phyloP scores from a whole-genome alignment of 1,140 invertebrate species.

The Aculops lycopersici region DNA sequence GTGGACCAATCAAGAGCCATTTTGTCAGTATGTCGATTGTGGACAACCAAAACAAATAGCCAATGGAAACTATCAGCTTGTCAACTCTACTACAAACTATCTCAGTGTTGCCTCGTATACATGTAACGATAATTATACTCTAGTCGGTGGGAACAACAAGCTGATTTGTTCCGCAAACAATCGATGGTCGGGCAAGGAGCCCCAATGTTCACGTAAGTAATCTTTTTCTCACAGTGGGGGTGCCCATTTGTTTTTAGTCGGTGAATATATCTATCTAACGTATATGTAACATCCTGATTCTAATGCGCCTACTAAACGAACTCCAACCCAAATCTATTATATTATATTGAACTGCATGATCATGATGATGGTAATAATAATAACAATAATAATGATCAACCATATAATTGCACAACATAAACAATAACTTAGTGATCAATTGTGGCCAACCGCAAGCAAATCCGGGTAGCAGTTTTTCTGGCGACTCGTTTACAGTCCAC shows the following conservation, averaged over 20 bases:
- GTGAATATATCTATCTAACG: too few relatives aligned
- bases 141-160: slow-evolving; percentile 24
- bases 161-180: slow-evolving; percentile 41
- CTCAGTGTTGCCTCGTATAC: slow-evolving; percentile 32
- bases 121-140: slow-evolving; percentile 48
- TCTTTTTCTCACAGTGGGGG: too few relatives aligned
- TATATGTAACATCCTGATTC: too few relatives aligned
- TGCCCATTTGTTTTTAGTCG: too few relatives aligned
- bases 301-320: too few relatives aligned
- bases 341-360: too few relatives aligned
- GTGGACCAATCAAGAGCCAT: slow-evolving; percentile 12
- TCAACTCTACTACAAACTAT: slow-evolving; percentile 32
- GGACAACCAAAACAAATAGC: slow-evolving; percentile 38
- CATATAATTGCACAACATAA: too few relatives aligned
- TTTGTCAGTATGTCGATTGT: slow-evolving; percentile 33
- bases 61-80: slow-evolving; percentile 27
- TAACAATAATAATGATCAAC: too few relatives aligned
- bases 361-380: too few relatives aligned
- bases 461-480: slow-evolving; percentile 23
- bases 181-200: slow-evolving; percentile 31
- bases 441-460: slow-evolving; percentile 58
- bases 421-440: too few relatives aligned
- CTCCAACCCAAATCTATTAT: too few relatives aligned
- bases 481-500: slow-evolving; percentile 41
- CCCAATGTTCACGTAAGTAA: slow-evolving; percentile 11